Evolutionary conservation across 2,888 invertebrate genomes (phyloP).

Genomic region (Monoplex corrugatus): DNA sequence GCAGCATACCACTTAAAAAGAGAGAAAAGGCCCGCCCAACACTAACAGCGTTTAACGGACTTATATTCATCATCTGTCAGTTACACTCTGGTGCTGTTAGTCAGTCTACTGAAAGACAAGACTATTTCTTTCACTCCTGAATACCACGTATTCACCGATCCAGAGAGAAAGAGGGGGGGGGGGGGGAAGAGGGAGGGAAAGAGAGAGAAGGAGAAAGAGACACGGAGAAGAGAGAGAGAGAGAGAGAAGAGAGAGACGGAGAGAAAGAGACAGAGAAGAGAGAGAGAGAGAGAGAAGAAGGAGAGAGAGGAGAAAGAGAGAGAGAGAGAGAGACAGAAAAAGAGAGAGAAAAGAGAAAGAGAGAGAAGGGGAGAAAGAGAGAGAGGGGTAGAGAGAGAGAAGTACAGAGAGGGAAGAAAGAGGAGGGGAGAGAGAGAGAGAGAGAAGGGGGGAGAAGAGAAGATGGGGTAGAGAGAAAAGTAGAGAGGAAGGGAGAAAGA

Average conservation of each 20-base stretch:
- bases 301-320: not conserved
- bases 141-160: too few relatives aligned
- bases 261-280: not conserved
- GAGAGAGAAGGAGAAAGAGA: not conserved
- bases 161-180: constrained; percentile 11
- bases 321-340: not conserved
- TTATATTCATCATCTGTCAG: too few relatives aligned
- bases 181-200: not conserved
- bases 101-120: too few relatives aligned
- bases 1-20: too few relatives aligned
- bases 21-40: too few relatives aligned
- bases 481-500: not conserved
- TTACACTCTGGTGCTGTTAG: too few relatives aligned
- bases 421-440: not conserved
- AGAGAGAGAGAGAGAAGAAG: not conserved
- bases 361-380: too few relatives aligned
- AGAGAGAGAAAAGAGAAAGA: not conserved
- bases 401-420: not conserved
- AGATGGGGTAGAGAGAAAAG: not conserved
- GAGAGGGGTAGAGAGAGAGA: not conserved
- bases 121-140: too few relatives aligned
- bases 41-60: too few relatives aligned
- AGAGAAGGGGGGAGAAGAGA: not conserved
- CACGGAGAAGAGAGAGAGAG: not conserved
- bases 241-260: not conserved